Evolutionary conservation across 1,140 invertebrate genomes (phyloP).

Genomic region (Cyrtorhinus lividipennis): DNA sequence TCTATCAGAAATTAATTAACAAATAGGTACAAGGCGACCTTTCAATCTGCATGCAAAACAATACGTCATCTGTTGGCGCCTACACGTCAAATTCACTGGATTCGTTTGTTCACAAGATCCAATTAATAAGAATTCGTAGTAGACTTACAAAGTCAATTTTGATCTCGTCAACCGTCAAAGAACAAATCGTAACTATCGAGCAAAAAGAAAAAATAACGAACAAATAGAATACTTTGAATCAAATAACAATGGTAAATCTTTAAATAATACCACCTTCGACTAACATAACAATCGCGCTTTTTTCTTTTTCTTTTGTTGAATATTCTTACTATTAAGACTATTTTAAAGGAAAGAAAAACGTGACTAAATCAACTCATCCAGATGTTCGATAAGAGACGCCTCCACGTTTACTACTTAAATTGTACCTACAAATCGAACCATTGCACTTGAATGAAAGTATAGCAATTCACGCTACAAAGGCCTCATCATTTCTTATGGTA

Average conservation of each 20-base stretch:
- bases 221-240: conserved; percentile 12
- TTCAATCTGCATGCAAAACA: too few relatives aligned
- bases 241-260: conserved; percentile 14
- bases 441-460: conserved; percentile 10
- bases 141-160: too few relatives aligned
- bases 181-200: not conserved
- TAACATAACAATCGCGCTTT: too few relatives aligned
- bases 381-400: not conserved
- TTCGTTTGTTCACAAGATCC: too few relatives aligned
- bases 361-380: conserved; percentile 16
- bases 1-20: too few relatives aligned
- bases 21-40: too few relatives aligned
- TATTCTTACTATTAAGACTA: too few relatives aligned
- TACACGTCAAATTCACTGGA: too few relatives aligned
- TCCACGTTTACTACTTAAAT: not conserved
- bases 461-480: not conserved
- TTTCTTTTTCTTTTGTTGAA: too few relatives aligned
- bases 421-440: not conserved
- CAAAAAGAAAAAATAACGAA: conserved; percentile 1
- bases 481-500: conserved; percentile 10
- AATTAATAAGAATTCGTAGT: too few relatives aligned
- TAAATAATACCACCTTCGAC: not conserved
- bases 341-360: not conserved
- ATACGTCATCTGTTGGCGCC: too few relatives aligned
- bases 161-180: too few relatives aligned